A percentile compares a stretch with the other conserved stretches of the same genome.
Evolutionary conservation across 2,113 vertebrate genomes (phyloP).

Genomic region (Progne subis): DNA sequence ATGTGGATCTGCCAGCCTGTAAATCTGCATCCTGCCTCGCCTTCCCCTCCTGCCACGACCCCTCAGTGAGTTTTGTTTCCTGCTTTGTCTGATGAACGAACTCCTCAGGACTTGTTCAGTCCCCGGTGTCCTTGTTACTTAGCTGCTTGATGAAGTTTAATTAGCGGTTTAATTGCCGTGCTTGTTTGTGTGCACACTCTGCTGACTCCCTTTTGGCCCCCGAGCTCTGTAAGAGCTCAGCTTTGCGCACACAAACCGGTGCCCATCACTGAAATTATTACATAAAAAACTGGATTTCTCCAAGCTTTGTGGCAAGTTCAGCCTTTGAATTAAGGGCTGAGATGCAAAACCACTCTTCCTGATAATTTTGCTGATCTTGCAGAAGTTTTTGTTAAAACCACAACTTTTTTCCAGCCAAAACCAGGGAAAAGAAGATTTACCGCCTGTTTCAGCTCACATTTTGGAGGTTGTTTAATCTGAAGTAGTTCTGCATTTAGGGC

Average conservation of each 20-base stretch:
- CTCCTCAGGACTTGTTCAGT: not conserved
- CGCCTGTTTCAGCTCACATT: not conserved
- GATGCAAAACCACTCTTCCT: not conserved
- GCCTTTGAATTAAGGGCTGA: not conserved
- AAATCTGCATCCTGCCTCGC: accelerated
- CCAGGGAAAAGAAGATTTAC: not conserved
- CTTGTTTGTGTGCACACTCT: not conserved
- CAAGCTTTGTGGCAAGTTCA: not conserved
- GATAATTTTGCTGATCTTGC: not conserved
- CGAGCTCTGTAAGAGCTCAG: not conserved
- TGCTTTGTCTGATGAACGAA: not conserved
- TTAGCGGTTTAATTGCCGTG: not conserved
- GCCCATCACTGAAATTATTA: not conserved
- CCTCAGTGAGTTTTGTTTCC: accelerated
- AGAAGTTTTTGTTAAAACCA: not conserved
- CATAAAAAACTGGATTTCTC: not conserved
- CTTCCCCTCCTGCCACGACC: accelerated
- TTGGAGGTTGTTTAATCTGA: not conserved
- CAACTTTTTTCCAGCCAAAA: not conserved
- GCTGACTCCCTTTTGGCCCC: not conserved
- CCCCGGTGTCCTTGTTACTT: not conserved
- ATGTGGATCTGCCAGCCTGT: accelerated
- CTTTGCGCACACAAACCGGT: not conserved
- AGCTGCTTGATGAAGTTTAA: not conserved
- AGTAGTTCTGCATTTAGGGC: not conserved